Conservation (phyloP, 2,797 vertebrate species). For the Cuniculus paca region DNA sequence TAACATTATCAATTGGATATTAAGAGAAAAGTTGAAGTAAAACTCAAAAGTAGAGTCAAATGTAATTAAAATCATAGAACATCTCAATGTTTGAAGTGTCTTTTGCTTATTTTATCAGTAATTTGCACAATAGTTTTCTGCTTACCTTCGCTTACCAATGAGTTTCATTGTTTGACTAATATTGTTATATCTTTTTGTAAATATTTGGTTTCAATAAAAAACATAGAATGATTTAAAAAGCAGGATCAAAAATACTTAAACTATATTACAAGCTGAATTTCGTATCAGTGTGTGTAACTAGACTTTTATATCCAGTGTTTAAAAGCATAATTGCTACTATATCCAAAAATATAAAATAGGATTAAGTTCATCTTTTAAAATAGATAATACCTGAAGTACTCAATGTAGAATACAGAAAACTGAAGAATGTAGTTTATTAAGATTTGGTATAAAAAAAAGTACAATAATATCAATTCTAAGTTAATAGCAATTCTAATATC, state of each 20-base stretch:
- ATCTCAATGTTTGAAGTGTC: not conserved
- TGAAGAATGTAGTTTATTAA: conserved; percentile 56
- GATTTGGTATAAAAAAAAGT: conserved; percentile 10
- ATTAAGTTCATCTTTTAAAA: conserved; percentile 51
- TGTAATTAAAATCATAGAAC: not conserved
- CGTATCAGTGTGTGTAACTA: conserved; percentile 37
- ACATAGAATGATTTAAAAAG: conserved; percentile 37
- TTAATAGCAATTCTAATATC: conserved; percentile 60
- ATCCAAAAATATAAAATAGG: conserved; percentile 57
- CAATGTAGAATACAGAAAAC: not conserved
- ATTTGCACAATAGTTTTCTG: not conserved
- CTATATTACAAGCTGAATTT: conserved; percentile 40
- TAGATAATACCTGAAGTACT: not conserved
- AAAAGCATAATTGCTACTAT: conserved; percentile 46
- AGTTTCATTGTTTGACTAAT: not conserved
- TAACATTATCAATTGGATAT: not conserved
- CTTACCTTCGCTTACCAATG: not conserved
- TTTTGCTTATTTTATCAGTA: not conserved
- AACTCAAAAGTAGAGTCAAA: conserved; percentile 47
- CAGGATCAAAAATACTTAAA: conserved; percentile 29
- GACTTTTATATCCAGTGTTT: conserved; percentile 44
- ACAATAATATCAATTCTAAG: conserved; percentile 36
- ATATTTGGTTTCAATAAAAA: not conserved
- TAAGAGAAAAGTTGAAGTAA: not conserved
- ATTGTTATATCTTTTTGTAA: not conserved